Base-by-base conservation (phyloP, 2,888 invertebrate genomes). In the Pelosia muscerda region DNA sequence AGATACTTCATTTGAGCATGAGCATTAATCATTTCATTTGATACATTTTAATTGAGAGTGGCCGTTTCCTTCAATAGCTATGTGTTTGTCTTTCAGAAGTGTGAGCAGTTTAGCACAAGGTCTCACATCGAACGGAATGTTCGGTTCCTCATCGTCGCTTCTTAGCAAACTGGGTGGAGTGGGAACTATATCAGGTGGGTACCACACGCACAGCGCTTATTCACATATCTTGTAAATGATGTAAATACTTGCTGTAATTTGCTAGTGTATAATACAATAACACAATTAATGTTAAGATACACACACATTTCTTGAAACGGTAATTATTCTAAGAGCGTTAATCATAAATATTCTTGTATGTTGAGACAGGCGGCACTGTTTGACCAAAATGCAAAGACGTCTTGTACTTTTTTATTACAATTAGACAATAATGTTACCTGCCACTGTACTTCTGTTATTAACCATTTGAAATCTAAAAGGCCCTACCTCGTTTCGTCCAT, bases 141-240 rank as follows among this genome's bases (percentile, higher is more conserved):
- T 97, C 89, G 97, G 97, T 74, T 97, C 97, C 22, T 97, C 97
- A 78, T 96, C 98, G 69, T 98, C 95, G 80, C 86, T 95, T 82
- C 90, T 95, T 84, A 95, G 94, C 90, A 95, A 95, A 88, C 89
- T 95, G 72, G 92, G 95, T 81, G 95, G 95, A 82, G 95, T 95
- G 77, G 93, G 94, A 79, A 89, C 92, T 76, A 95, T 95, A 88
- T 94, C 95, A 92, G 95, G 95, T 93, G 85, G 85, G 91, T 92
- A 86, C 79, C 74, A 58, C 74, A 58, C 49, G 71, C 65, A 56
- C 62, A 57, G 64, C 65, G 54, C 60, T 63, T 73, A 63, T 69
- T 62, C 65, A 58, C 15, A 65, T 23, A 9, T 19, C 58, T 71
- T 78, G 68, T 77, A 78, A 31, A 80, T 73, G 53, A 63, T 78